A percentile compares a stretch with the other conserved stretches of the same genome.
These are phyloP conservation scores for Netelia inedita DNA, from an alignment of 2,888 invertebrate genomes.

Conservation along the genomic window DNA sequence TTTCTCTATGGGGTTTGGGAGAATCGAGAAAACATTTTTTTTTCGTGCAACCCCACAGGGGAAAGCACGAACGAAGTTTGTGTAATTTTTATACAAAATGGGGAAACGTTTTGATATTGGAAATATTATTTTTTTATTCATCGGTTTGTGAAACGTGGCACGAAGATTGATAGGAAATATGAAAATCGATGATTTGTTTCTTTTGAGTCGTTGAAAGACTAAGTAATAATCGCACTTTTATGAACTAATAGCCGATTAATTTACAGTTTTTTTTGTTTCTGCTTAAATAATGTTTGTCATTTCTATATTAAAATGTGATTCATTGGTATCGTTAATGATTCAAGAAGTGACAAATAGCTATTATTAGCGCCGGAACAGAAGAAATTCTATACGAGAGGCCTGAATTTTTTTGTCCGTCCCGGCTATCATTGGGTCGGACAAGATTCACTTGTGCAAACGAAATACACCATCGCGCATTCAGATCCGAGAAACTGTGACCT, in stretches of 20 bases:
- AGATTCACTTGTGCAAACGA: constrained; percentile 58
- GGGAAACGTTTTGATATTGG: not conserved
- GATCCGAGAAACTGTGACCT: constrained; percentile 61
- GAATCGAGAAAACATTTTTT: constrained; percentile 28
- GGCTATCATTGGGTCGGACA: constrained; percentile 29
- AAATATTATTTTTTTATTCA: not conserved
- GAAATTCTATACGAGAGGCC: constrained; percentile 42
- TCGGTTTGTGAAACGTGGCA: not conserved
- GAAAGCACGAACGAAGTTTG: not conserved
- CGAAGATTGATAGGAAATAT: too few relatives aligned
- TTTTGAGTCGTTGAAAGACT: too few relatives aligned
- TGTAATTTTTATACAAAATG: not conserved
- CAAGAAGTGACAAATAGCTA: constrained; percentile 46
- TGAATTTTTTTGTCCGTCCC: constrained; percentile 36
- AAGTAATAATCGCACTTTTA: too few relatives aligned
- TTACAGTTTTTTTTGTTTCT: too few relatives aligned
- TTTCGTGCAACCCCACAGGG: not conserved
- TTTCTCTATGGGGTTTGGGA: not conserved
- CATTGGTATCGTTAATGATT: not conserved
- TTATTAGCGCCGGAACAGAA: constrained; percentile 48
- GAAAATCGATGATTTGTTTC: too few relatives aligned
- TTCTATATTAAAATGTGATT: not conserved
- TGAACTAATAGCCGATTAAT: too few relatives aligned
- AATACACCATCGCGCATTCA: constrained; percentile 22
- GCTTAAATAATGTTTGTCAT: not conserved